These are phyloP conservation scores for Bombus turneri DNA, from an alignment of 1,140 invertebrate species.

Conservation along the genomic window DNA sequence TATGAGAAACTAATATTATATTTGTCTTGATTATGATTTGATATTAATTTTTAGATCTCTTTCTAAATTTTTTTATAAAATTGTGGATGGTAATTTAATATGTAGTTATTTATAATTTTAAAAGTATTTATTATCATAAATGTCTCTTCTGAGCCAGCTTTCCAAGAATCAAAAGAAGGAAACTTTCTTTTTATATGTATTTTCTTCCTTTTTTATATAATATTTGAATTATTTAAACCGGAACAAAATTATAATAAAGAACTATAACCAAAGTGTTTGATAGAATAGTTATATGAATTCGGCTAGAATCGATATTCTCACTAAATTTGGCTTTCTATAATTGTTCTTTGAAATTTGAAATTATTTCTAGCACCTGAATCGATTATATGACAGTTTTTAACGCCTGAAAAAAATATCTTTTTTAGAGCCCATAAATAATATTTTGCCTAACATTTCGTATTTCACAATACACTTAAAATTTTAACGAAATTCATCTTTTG, in stretches of 20 bases:
- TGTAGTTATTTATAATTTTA: background rate
- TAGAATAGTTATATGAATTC: background rate
- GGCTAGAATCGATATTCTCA: background rate
- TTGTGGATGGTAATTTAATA: background rate
- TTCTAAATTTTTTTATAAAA: background rate
- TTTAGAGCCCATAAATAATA: background rate
- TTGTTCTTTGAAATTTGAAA: background rate
- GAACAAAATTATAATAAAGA: background rate
- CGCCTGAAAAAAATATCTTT: background rate
- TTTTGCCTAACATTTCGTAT: background rate
- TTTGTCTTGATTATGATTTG: background rate
- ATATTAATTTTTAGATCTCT: background rate
- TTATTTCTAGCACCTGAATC: background rate
- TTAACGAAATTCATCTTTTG: slow-evolving; percentile 11
- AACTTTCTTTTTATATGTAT: background rate
- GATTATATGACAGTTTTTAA: background rate
- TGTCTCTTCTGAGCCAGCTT: background rate
- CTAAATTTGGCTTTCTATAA: background rate
- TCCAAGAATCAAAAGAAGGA: background rate
- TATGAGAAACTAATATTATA: background rate
- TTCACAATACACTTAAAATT: background rate
- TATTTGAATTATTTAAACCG: background rate
- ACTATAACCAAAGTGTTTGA: background rate
- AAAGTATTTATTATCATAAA: background rate
- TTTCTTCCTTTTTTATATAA: background rate